Conservation (phyloP, 1,140 invertebrate genomes). For the Apis florea region DNA sequence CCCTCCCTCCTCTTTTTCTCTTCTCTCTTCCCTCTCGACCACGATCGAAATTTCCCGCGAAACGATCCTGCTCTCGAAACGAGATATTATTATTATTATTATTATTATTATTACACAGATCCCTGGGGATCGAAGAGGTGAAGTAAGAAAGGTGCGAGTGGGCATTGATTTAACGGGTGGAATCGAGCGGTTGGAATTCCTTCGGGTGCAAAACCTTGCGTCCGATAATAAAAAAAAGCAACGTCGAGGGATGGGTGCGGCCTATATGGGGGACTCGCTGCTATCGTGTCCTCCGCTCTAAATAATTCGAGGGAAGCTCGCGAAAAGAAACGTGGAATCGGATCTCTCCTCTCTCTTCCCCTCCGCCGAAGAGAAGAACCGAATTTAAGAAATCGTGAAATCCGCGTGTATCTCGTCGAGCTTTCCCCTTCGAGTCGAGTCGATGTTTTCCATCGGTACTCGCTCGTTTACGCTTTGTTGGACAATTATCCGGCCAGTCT, state of each 20-base stretch:
- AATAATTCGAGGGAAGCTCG: conserved; percentile 8
- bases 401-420: no score
- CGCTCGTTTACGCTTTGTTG: background rate
- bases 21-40: no score
- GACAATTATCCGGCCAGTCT: conserved; percentile 55
- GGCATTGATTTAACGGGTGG: conserved; percentile 44
- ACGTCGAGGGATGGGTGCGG: conserved; percentile 5
- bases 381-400: no score
- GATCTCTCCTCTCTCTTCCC: no score
- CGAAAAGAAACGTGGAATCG: conserved; percentile 20
- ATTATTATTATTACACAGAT: conserved; percentile 1
- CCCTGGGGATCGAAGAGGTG: background rate
- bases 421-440: background rate
- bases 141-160: conserved; percentile 27
- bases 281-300: conserved; percentile 11
- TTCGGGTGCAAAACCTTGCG: conserved; percentile 17
- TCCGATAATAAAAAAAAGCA: no score
- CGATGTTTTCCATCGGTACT: background rate
- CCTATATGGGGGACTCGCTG: background rate
- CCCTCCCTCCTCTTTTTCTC: no score
- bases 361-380: no score
- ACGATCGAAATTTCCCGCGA: no score
- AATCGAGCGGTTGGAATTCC: conserved; percentile 36
- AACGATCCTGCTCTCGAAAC: no score
- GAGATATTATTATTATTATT: no score